Base-by-base conservation (phyloP, 2,888 invertebrate genomes). In the Bugula neritina region DNA sequence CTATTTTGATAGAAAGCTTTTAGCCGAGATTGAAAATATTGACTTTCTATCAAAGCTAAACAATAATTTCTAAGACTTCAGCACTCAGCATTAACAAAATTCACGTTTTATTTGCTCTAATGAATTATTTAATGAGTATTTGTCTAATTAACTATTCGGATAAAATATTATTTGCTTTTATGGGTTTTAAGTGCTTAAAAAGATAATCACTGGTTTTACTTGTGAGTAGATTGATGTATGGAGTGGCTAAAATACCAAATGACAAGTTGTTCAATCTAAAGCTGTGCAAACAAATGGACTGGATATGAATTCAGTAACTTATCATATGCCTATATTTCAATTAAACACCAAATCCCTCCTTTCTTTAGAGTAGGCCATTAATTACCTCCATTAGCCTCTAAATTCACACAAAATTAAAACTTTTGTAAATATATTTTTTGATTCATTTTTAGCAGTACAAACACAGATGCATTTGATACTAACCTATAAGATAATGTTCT, bases 111-210 rank as follows among this genome's bases (percentile, higher is more conserved):
- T 63, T 63, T 63, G 63, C 63, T 63, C 55, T 63, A 5, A 1
- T 27, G 13, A 63, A 31, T 31, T 31, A 57, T 57, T 57, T 25
- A 57, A 57, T 63, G 63, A 31, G 1, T 31, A 63, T 25, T 31
- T 63, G 29, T 31, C 63, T 34, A 63, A 63, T 63, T 63, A 63
- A 63, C 27, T 21, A 31, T 27, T 27, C 27, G 25, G 31, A 10
- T 29, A 25, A 29, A 63, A 63, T 63, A 63, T 25, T 63, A 63
- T 63, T 63, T 63, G 63, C 63, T 63, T 63, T 63, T 29, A 63
- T 31, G 31, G 31, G 63, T 63, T 63, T 31, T 63, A 63, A 63
- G 63, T 63, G 63, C 63, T 63, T 27, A 63, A 63, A 63, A 34
- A 63, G 63, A 31, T 63, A 31, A 63, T 63, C 63, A 31, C 17